phyloP scores from a whole-genome alignment of 2,113 vertebrate species.

The Eurypyga helias region DNA sequence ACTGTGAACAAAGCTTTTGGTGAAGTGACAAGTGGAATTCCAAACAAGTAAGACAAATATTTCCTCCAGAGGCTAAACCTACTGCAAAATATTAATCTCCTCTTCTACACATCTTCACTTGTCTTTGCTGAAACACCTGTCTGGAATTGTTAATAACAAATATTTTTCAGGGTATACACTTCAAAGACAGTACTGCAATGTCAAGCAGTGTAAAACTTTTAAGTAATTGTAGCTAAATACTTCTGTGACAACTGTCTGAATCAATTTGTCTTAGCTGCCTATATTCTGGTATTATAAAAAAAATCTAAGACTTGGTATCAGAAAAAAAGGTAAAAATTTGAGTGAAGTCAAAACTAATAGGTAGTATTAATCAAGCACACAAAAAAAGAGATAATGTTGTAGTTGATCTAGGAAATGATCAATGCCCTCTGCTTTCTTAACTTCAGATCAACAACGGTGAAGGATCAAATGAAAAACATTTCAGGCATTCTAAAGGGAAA shows the following conservation, averaged over 20 bases:
- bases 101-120: constrained; percentile 79
- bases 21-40: constrained; percentile 78
- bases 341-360: constrained; percentile 45
- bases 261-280: constrained; percentile 79
- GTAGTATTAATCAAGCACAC: constrained; percentile 48
- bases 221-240: constrained; percentile 82
- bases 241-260: constrained; percentile 81
- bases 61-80: constrained; percentile 78
- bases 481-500: background rate
- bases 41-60: constrained; percentile 78
- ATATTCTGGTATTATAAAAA: constrained; percentile 52
- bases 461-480: background rate
- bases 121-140: constrained; percentile 81
- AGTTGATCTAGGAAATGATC: constrained; percentile 6
- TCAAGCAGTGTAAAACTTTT: constrained; percentile 79
- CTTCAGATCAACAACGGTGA: constrained; percentile 10
- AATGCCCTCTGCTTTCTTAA: constrained; percentile 2
- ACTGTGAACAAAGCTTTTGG: constrained; percentile 63
- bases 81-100: constrained; percentile 79
- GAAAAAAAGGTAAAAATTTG: constrained; percentile 63
- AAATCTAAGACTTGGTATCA: constrained; percentile 60
- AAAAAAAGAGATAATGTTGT: background rate
- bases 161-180: constrained; percentile 79
- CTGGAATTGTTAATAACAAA: constrained; percentile 82
- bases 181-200: constrained; percentile 77